These are phyloP conservation scores for Chamaetylas fuelleborni DNA, from an alignment of 2,113 vertebrate genomes.

Conservation along the genomic window DNA sequence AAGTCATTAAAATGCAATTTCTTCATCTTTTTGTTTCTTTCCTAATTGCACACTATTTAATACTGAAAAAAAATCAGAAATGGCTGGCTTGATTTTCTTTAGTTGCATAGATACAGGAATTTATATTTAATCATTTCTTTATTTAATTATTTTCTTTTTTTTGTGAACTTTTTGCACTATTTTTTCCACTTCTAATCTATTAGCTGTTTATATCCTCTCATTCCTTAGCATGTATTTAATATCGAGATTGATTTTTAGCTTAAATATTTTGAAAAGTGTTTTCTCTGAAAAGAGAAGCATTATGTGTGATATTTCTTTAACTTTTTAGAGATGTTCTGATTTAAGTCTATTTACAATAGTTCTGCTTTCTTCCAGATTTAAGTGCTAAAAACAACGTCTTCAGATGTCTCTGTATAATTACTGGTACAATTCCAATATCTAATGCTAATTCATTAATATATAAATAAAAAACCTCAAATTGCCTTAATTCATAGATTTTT, in stretches of 20 bases:
- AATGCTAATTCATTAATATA: not conserved
- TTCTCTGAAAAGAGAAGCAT: not conserved
- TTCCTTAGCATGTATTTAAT: not conserved
- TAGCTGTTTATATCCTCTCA: not conserved
- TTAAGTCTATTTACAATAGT: not conserved
- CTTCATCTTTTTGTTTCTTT: slow-evolving; percentile 30
- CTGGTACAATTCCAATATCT: too few relatives aligned
- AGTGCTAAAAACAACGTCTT: not conserved
- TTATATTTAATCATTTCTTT: not conserved
- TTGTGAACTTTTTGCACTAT: not conserved
- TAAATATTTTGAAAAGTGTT: not conserved
- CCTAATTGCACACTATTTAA: slow-evolving; percentile 1
- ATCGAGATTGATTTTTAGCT: not conserved
- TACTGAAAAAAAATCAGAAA: not conserved
- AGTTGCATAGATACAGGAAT: not conserved
- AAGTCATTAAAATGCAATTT: slow-evolving; percentile 34
- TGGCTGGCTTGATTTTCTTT: not conserved
- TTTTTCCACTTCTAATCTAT: not conserved
- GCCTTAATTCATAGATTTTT: not conserved
- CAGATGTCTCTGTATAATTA: not conserved
- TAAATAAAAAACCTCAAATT: not conserved
- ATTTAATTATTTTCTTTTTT: not conserved
- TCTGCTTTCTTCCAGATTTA: not conserved
- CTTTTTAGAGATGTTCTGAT: not conserved
- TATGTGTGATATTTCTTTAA: not conserved